phyloP scores from a whole-genome alignment of 2,797 vertebrate genomes.

The Leucoraja ocellata region DNA sequence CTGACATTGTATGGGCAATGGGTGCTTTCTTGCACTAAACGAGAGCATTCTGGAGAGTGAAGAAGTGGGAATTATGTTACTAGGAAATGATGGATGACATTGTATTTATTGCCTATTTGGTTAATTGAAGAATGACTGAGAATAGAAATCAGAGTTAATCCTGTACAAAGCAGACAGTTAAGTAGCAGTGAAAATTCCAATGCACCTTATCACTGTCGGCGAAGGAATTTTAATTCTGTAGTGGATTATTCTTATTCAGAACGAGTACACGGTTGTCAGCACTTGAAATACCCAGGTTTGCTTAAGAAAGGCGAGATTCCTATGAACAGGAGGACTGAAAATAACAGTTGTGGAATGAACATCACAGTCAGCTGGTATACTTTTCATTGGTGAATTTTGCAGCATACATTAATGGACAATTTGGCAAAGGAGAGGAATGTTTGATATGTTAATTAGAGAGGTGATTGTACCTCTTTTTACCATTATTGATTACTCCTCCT shows the following conservation, averaged over 20 bases:
- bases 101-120: neutral
- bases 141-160: neutral
- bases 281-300: neutral
- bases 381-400: neutral
- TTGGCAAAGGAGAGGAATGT: neutral
- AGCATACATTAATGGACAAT: neutral
- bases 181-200: neutral
- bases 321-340: no score
- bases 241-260: neutral
- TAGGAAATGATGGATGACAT: neutral
- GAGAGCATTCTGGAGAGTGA: neutral
- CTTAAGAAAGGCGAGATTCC: neutral
- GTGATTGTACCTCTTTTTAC: neutral
- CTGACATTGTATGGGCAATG: neutral
- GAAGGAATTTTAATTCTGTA: neutral
- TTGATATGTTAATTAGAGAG: neutral
- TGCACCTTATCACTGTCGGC: neutral
- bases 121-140: neutral
- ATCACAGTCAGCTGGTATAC: neutral
- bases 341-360: neutral
- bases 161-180: neutral
- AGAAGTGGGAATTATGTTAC: neutral
- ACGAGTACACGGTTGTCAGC: neutral
- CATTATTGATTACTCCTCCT: neutral
- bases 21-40: neutral